Conservation (phyloP, 2,888 invertebrate species). For the Athalia circularis region DNA sequence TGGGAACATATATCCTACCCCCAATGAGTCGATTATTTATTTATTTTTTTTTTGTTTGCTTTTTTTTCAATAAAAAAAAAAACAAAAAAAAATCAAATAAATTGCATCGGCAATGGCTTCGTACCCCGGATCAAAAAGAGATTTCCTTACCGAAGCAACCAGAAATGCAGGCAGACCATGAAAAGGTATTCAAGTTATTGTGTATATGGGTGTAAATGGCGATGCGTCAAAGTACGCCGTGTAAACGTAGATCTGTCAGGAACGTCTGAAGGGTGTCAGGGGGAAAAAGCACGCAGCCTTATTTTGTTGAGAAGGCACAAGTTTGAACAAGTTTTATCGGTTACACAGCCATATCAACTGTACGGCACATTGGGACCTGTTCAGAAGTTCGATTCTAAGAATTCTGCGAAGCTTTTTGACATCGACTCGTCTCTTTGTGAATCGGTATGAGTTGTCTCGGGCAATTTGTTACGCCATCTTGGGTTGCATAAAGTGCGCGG, state of each 20-base stretch:
- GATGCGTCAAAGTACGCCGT: no score
- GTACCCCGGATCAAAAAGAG: not conserved
- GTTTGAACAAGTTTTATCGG: not conserved
- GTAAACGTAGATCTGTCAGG: no score
- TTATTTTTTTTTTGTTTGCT: not conserved
- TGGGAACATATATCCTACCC: no score
- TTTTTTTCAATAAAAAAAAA: not conserved
- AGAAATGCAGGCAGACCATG: no score
- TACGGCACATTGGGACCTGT: constrained; percentile 3
- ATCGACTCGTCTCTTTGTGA: constrained; percentile 50
- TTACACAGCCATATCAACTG: not conserved
- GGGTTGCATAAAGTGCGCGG: constrained; percentile 50
- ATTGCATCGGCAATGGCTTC: no score
- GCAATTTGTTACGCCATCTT: constrained; percentile 67
- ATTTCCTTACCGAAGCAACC: not conserved
- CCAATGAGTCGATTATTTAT: not conserved
- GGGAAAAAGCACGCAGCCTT: no score
- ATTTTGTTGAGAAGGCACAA: not conserved
- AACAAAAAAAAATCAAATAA: no score
- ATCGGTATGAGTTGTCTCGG: constrained; percentile 61
- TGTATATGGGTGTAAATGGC: no score
- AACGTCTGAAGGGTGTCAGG: no score
- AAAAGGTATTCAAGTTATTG: no score
- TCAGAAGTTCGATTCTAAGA: constrained; percentile 20
- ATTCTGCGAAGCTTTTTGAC: not conserved